Evolutionary conservation across 2,888 invertebrate species (phyloP).

Genomic region (Kuschelorhynchus macadamiae): DNA sequence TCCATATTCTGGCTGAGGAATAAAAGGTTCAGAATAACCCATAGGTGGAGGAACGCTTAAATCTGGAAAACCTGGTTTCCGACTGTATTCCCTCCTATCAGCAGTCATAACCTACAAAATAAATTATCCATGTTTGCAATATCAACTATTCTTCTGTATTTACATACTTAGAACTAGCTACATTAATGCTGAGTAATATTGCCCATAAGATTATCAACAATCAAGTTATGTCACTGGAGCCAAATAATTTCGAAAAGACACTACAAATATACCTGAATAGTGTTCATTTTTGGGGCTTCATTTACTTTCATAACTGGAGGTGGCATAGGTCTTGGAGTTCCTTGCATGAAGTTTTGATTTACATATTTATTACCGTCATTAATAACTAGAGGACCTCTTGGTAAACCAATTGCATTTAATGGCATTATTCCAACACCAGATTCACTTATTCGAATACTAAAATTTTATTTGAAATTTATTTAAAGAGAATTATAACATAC

Average conservation of each 20-base stretch:
- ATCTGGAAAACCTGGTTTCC: slow-evolving; percentile 76
- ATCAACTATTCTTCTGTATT: too few relatives aligned
- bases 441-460: slow-evolving; percentile 83
- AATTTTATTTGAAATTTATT: slow-evolving; percentile 34
- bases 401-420: slow-evolving; percentile 66
- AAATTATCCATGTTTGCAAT: too few relatives aligned
- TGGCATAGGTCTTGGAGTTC: slow-evolving; percentile 60
- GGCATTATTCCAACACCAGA: slow-evolving; percentile 82
- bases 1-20: slow-evolving; percentile 64
- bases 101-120: slow-evolving; percentile 89
- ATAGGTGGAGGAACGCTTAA: slow-evolving; percentile 75
- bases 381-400: slow-evolving; percentile 69
- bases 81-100: slow-evolving; percentile 88
- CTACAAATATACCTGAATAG: slow-evolving; percentile 84
- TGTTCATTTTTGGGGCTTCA: slow-evolving; percentile 83
- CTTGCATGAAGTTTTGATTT: slow-evolving; percentile 37
- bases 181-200: too few relatives aligned
- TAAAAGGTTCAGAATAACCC: slow-evolving; percentile 67
- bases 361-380: slow-evolving; percentile 78
- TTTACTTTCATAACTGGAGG: slow-evolving; percentile 67
- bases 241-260: too few relatives aligned
- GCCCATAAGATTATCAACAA: too few relatives aligned
- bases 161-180: too few relatives aligned
- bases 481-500: too few relatives aligned
- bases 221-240: too few relatives aligned